These are phyloP conservation scores for Octodon degus DNA, from an alignment of 2,113 vertebrate species.

Conservation along the genomic window DNA sequence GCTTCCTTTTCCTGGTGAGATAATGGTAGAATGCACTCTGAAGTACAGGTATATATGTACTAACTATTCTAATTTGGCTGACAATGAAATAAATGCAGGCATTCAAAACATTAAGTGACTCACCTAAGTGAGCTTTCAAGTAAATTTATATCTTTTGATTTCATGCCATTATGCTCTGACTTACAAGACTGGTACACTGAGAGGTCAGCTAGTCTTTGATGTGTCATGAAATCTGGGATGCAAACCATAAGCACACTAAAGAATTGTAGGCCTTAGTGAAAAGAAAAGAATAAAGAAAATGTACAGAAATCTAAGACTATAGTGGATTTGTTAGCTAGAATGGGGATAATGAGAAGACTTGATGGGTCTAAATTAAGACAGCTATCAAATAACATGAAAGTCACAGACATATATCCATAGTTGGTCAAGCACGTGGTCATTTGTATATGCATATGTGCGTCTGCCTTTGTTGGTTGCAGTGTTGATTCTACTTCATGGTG, in stretches of 20 bases:
- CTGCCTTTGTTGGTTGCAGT: not conserved
- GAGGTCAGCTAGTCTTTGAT: not conserved
- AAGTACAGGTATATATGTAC: not conserved
- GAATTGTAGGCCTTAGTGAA: not conserved
- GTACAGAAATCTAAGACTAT: not conserved
- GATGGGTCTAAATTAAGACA: not conserved
- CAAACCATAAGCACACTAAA: not conserved
- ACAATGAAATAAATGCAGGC: conserved; percentile 31
- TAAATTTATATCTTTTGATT: conserved; percentile 30
- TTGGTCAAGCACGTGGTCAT: not conserved
- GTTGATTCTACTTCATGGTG: not conserved
- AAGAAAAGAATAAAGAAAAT: not conserved
- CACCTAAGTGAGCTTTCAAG: conserved; percentile 38
- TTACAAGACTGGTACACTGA: not conserved
- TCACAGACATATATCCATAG: too few species aligned
- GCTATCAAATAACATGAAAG: not conserved
- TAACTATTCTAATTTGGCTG: conserved; percentile 49
- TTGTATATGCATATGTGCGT: too few species aligned
- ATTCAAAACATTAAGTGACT: conserved; percentile 29
- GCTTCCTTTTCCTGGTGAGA: conserved; percentile 46
- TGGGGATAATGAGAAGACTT: not conserved
- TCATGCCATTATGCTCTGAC: not conserved
- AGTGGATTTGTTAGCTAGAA: not conserved
- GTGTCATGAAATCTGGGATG: not conserved
- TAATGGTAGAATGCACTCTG: conserved; percentile 30